These are phyloP conservation scores for Mesocricetus auratus DNA, from an alignment of 2,113 vertebrate species.

Conservation along the genomic window DNA sequence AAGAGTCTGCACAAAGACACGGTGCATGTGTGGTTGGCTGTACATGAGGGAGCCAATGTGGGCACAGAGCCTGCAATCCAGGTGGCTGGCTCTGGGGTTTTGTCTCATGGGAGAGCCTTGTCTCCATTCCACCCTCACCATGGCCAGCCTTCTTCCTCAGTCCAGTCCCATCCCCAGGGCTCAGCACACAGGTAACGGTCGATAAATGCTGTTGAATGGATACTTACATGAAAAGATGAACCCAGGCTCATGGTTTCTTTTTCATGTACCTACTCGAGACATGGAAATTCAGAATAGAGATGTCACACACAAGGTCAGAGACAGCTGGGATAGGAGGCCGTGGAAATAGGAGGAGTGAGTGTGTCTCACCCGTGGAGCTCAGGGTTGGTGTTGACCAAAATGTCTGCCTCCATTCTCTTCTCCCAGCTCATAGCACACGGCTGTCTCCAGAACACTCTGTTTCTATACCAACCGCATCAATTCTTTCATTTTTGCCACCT, in stretches of 20 bases:
- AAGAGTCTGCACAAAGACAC: neutral
- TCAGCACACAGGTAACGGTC: neutral
- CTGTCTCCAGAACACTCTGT: neutral
- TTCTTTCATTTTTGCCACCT: neutral
- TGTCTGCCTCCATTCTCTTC: neutral
- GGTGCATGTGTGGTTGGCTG: neutral
- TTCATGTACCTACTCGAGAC: neutral
- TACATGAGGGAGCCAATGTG: fast-evolving
- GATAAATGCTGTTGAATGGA: neutral
- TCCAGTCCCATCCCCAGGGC: neutral
- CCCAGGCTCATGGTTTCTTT: neutral
- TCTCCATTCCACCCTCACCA: neutral
- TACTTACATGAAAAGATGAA: neutral
- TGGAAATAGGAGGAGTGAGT: slow-evolving; percentile 68
- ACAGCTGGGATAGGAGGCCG: neutral
- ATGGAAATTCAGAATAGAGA: neutral
- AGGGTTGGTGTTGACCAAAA: neutral
- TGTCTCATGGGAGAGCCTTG: neutral
- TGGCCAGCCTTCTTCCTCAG: neutral
- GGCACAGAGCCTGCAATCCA: neutral
- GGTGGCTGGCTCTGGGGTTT: neutral
- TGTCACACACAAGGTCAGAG: neutral
- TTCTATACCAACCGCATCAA: neutral
- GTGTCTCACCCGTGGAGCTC: slow-evolving; percentile 82
- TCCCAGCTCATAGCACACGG: fast-evolving